Evolutionary conservation across 2,888 invertebrate species (phyloP).

Genomic region (Yponomeuta malinellus): DNA sequence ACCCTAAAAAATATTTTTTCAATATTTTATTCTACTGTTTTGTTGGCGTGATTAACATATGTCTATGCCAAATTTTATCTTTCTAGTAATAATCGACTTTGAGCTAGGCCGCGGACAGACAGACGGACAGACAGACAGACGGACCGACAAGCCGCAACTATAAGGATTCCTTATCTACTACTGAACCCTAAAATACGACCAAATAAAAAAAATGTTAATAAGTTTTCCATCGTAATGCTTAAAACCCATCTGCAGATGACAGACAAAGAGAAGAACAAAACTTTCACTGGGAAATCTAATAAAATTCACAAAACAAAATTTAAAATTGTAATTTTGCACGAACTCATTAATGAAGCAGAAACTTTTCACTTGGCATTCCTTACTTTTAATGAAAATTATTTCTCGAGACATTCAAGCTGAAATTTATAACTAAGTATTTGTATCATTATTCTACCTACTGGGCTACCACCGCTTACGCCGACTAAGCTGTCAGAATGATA

Average conservation of each 20-base stretch:
- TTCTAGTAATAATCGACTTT: too few species aligned
- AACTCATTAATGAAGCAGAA: constrained; percentile 39
- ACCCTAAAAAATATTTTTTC: too few species aligned
- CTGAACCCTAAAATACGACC: not conserved
- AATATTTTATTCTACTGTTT: too few species aligned
- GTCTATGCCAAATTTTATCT: too few species aligned
- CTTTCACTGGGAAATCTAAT: constrained; percentile 26
- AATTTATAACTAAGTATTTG: not conserved
- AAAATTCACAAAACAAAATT: constrained; percentile 34
- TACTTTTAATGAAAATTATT: constrained; percentile 31
- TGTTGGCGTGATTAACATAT: too few species aligned
- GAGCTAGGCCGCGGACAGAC: too few species aligned
- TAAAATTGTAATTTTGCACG: constrained; percentile 39
- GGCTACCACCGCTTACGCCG: too few species aligned
- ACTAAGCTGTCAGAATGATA: too few species aligned
- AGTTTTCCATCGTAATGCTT: not conserved
- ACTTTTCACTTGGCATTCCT: constrained; percentile 43
- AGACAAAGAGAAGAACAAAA: not conserved
- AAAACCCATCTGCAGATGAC: not conserved
- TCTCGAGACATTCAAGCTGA: not conserved
- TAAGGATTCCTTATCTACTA: not conserved
- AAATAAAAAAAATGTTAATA: not conserved
- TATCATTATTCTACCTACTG: too few species aligned
- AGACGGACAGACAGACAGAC: too few species aligned
- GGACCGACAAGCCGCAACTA: too few species aligned